Conservation (phyloP, 2,113 vertebrate genomes). For the Ifrita kowaldi region DNA sequence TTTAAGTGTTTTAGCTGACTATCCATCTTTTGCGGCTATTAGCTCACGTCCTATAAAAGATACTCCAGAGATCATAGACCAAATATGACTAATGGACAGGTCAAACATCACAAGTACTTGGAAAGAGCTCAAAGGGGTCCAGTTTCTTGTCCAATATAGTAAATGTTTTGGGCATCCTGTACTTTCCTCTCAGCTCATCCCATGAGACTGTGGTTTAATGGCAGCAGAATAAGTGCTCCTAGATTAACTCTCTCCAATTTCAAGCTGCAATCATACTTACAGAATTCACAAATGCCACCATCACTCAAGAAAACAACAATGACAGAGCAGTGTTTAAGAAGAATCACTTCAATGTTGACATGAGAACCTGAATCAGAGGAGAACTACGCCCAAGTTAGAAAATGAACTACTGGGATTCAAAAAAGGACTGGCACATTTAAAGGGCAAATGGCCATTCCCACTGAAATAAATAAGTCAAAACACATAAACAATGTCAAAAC, state of each 20-base stretch:
- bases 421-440: background rate
- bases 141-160: background rate
- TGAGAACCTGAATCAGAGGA: background rate
- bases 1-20: conserved; percentile 3
- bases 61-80: background rate
- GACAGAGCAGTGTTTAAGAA: background rate
- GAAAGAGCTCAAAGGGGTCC: background rate
- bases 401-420: background rate
- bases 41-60: conserved; percentile 7
- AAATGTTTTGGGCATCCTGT: conserved; percentile 25
- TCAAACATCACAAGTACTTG: conserved; percentile 21
- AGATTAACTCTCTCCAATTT: conserved; percentile 6
- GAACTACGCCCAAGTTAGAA: background rate
- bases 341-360: background rate
- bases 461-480: conserved; percentile 15
- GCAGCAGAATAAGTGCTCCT: background rate
- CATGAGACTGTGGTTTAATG: background rate
- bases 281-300: background rate
- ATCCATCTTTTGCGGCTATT: background rate
- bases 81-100: conserved; percentile 26
- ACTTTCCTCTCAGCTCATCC: background rate
- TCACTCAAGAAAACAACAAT: background rate
- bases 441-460: background rate
- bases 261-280: background rate
- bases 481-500: background rate